Evolutionary conservation across 1,140 invertebrate species (phyloP).

Genomic region (Lordiphosa collinella): DNA sequence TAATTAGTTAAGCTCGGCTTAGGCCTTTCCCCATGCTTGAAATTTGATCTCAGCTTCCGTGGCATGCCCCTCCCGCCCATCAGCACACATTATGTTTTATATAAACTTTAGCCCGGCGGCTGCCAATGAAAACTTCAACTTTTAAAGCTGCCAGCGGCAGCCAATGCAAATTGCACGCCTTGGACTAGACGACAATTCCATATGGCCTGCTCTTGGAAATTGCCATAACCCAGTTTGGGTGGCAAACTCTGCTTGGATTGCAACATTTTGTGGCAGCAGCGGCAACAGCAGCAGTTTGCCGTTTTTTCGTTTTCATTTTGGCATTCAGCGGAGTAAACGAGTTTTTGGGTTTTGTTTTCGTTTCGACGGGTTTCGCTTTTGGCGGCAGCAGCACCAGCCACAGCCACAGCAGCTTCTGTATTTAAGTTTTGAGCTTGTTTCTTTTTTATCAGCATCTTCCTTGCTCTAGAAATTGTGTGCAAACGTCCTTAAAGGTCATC

Average conservation of each 20-base stretch:
- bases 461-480: constrained; percentile 11
- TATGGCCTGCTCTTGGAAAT: constrained; percentile 60
- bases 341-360: constrained; percentile 34
- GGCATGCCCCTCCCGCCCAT: constrained; percentile 19
- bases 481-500: constrained; percentile 73
- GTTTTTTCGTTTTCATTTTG: constrained; percentile 61
- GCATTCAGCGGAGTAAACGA: constrained; percentile 62
- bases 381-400: not conserved
- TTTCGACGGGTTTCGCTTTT: constrained; percentile 54
- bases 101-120: constrained; percentile 14
- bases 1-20: constrained; percentile 35
- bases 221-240: constrained; percentile 50
- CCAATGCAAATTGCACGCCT: constrained; percentile 11
- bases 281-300: constrained; percentile 44
- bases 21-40: constrained; percentile 30
- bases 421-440: not conserved
- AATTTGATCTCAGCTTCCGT: constrained; percentile 47
- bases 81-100: constrained; percentile 14
- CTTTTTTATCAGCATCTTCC: constrained; percentile 15
- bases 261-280: constrained; percentile 69
- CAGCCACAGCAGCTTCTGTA: constrained; percentile 7
- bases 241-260: constrained; percentile 36
- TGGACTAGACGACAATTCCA: constrained; percentile 32
- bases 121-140: not conserved
- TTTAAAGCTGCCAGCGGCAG: not conserved